Evolutionary conservation across 2,797 vertebrate species (phyloP).

Genomic region (Scomberomorus guttatus): DNA sequence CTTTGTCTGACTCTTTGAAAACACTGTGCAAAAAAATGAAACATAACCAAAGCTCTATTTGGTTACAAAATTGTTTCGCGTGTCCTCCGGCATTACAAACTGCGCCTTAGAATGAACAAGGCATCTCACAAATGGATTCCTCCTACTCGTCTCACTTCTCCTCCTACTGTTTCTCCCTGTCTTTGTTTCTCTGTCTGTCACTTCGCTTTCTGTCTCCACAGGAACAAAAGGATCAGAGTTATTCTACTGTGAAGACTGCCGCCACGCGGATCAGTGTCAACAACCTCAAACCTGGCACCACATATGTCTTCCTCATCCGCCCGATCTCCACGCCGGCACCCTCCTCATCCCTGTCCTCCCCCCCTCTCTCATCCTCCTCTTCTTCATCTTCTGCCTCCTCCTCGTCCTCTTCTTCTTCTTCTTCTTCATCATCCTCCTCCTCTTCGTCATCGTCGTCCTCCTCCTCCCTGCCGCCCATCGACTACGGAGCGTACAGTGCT

Average conservation of each 20-base stretch:
- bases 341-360: slow-evolving; percentile 79
- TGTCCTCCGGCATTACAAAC: slow-evolving; percentile 16
- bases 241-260: slow-evolving; percentile 94
- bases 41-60: slow-evolving; percentile 24
- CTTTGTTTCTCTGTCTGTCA: slow-evolving; percentile 36
- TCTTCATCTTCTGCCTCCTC: slow-evolving; percentile 69
- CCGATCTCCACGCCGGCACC: slow-evolving; percentile 81
- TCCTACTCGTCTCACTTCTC: slow-evolving; percentile 53
- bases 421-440: slow-evolving; percentile 77
- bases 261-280: slow-evolving; percentile 90
- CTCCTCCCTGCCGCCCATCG: slow-evolving; percentile 78
- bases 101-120: slow-evolving; percentile 45
- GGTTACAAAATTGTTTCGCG: slow-evolving; percentile 22
- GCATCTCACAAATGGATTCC: slow-evolving; percentile 50
- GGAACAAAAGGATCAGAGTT: slow-evolving; percentile 95
- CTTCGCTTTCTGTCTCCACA: slow-evolving; percentile 68
- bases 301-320: slow-evolving; percentile 95
- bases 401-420: slow-evolving; percentile 70
- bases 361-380: slow-evolving; percentile 86
- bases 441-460: slow-evolving; percentile 75
- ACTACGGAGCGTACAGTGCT: slow-evolving; percentile 89
- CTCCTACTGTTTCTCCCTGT: background rate
- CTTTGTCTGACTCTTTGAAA: slow-evolving; percentile 10
- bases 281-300: slow-evolving; percentile 95
- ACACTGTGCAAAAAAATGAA: slow-evolving; percentile 7